Evolutionary conservation across 1,140 invertebrate genomes (phyloP), one percentile per base, ranked within the genome.

Genomic region (Trichonephila inaurata): DNA sequence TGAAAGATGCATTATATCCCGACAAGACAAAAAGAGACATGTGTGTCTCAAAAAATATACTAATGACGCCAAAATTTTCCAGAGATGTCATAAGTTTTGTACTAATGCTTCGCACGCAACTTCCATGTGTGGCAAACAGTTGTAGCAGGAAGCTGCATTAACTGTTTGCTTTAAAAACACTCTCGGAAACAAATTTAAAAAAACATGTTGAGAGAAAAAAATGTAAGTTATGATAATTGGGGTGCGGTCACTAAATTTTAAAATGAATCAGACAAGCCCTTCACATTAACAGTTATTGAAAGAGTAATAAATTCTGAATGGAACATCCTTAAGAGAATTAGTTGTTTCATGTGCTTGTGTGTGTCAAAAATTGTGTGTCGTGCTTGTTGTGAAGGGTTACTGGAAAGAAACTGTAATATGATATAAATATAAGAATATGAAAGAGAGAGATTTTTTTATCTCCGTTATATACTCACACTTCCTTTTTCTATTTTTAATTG

Each of bases 221-320:
- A 51, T 6, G 18, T 83, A 91, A 91, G 60, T 82, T 66, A 91
- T 91, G 90, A 91, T 91, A 64, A 91, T 91, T 91, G 90, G 90
- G 90, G 90, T 64, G 90, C 60, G 90, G 90, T 51, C 77, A 8
- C 28, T 21, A 12, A 40, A 85, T 64, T n/a, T 40, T 81, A 24
- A n/a, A 81, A 60, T 81, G 40, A 90, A 90, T 90, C 60, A 87
- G 51, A 69, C 19, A 12, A 58, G 16, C 21, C 40, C 28, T 51
- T 28, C 61, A 62, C 90, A 91, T 91, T 91, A 91, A n/a, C 60
- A 60, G 81, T 91, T 91, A 91, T 91, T 91, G 90, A 77, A 66
- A 77, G 24, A 64, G 4, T 58, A 58, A 51, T 64, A 28, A 64
- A 83, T 72, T 64, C 12, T 5, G 8, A 16, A 82, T 21, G 3